Conservation (phyloP, 2,888 invertebrate species). For the Cotesia congregata region DNA sequence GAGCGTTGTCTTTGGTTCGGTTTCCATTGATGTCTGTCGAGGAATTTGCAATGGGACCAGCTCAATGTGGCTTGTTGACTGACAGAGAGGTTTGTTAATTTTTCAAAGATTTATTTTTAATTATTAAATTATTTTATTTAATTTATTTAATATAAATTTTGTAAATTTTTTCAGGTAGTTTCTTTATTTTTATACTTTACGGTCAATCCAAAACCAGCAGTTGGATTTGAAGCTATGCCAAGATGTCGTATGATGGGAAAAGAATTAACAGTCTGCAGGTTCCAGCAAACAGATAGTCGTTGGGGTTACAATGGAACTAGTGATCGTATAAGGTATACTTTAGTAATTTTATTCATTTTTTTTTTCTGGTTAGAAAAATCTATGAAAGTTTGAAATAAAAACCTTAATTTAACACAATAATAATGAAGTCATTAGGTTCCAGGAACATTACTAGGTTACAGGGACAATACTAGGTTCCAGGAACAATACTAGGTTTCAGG, state of each 20-base stretch:
- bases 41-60: constrained; percentile 85
- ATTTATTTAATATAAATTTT: constrained; percentile 7
- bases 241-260: constrained; percentile 85
- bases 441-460: too few species aligned
- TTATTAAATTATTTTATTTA: not conserved
- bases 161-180: constrained; percentile 72
- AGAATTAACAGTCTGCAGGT: constrained; percentile 81
- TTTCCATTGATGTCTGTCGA: constrained; percentile 89
- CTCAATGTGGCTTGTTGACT: constrained; percentile 81
- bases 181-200: constrained; percentile 80
- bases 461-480: too few species aligned
- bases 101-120: not conserved
- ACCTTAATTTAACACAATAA: too few species aligned
- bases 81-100: constrained; percentile 75
- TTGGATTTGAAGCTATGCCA: constrained; percentile 80
- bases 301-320: constrained; percentile 90
- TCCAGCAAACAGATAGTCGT: constrained; percentile 82
- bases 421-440: too few species aligned
- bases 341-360: constrained; percentile 5
- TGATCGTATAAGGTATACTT: constrained; percentile 78
- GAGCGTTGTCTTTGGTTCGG: constrained; percentile 80
- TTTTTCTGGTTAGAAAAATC: not conserved
- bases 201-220: constrained; percentile 82
- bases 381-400: too few species aligned
- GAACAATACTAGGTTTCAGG: too few species aligned